phyloP scores from a whole-genome alignment of 53 echinoderm and acorn worm genomes.

The Patiria pectinifera region DNA sequence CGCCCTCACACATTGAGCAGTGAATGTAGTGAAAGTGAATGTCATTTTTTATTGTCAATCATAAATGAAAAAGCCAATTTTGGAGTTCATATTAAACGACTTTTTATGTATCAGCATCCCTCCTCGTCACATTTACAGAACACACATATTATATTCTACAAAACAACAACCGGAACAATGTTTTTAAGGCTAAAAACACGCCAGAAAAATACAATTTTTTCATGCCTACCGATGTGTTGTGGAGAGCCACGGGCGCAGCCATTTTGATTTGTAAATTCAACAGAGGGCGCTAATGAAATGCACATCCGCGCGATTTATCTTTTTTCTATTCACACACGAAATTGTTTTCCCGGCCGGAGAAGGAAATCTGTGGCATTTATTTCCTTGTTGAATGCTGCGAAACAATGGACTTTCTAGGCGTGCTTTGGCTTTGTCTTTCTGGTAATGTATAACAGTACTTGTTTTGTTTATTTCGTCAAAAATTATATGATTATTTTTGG shows the following conservation, averaged over 20 bases:
- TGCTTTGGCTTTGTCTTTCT: constrained; percentile 36
- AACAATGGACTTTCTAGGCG: constrained; percentile 34
- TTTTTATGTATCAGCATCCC: not conserved
- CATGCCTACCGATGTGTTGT: constrained; percentile 38
- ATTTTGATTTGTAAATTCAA: constrained; percentile 21
- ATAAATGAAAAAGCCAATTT: not conserved
- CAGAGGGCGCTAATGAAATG: constrained; percentile 4
- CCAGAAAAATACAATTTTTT: not conserved
- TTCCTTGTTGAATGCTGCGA: constrained; percentile 5
- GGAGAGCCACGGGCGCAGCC: constrained; percentile 60
- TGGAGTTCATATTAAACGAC: not conserved
- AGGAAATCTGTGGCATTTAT: not conserved
- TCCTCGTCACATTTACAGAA: not conserved
- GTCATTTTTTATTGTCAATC: no score
- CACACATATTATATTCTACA: not conserved
- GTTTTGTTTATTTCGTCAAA: not conserved
- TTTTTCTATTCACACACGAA: not conserved
- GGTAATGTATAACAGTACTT: constrained; percentile 32
- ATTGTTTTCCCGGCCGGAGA: not conserved
- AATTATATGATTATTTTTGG: not conserved
- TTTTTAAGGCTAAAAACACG: not conserved
- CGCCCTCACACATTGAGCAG: not conserved
- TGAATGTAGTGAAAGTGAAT: not conserved
- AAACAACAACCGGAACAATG: not conserved
- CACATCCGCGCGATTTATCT: not conserved